Evolutionary conservation across 2,797 vertebrate genomes (phyloP).

Genomic region (Acrossocheilus fasciatus): DNA sequence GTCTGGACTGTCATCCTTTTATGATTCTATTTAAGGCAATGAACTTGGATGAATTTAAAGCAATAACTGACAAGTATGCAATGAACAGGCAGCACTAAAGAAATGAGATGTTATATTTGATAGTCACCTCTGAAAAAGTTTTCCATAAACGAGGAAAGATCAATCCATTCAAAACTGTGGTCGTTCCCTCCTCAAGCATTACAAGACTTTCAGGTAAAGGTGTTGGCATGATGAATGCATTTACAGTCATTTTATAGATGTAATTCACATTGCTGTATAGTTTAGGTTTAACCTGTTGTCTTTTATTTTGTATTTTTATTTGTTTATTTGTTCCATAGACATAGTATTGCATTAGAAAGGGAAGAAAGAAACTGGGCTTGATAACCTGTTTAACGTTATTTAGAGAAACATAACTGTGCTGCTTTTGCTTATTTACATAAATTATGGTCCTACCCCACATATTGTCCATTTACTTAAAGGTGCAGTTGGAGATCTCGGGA

Average conservation of each 20-base stretch:
- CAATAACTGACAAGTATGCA: not conserved
- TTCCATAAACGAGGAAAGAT: not conserved
- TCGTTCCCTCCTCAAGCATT: not conserved
- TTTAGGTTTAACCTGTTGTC: not conserved
- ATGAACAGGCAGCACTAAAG: not conserved
- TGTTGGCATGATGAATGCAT: not conserved
- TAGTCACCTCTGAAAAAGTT: not conserved
- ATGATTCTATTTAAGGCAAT: not conserved
- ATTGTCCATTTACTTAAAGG: too few species aligned
- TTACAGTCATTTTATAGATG: not conserved
- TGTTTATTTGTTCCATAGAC: not conserved
- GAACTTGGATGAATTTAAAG: not conserved
- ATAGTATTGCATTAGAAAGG: not conserved
- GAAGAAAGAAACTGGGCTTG: not conserved
- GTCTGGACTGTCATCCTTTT: conserved; percentile 17
- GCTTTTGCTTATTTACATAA: not conserved
- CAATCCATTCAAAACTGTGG: not conserved
- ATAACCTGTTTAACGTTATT: not conserved
- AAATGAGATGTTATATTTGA: not conserved
- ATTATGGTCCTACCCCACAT: not conserved
- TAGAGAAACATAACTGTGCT: not conserved
- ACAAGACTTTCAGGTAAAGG: not conserved
- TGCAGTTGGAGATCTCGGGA: too few species aligned
- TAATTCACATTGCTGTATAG: not conserved
- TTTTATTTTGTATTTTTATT: not conserved